Base-by-base conservation (phyloP, 2,797 vertebrate genomes). In the Chaetodon trifasciatus region DNA sequence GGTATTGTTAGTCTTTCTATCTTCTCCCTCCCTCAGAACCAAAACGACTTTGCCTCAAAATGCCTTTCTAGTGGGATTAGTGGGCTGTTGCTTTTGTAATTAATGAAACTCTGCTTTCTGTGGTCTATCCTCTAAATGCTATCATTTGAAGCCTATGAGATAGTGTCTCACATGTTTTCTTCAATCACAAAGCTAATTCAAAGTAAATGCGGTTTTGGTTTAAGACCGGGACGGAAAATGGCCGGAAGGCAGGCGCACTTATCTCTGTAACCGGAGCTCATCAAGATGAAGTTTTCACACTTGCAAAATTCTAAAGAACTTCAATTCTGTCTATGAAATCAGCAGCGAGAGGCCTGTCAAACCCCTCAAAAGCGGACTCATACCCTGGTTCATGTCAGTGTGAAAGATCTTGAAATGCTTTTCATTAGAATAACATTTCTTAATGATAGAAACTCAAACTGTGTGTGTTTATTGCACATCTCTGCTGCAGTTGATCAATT, bases 1-100 rank as follows among this genome's bases (percentile, higher is more conserved):
- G 96, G 96, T 96, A 97, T 97, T 98, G 97, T 98, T 96, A 96
- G 95, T 95, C 96, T 96, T 96, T 95, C 96, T 97, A 95, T 97
- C 95, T 96, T 95, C 96, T 86, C 77, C 75, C 63, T 81, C 79
- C 87, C 84, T 92, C 86, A 86, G 91, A 91, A 94, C 95, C 95
- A 94, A 95, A 95, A 85, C 56, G 96, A 96, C 95, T 95, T 78
- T 92, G 94, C 95, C 96, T 95, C 95, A 94, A 96, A 96, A 96
- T 95, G 96, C 95, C 95, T 96, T 97, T 97, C 95, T 95, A 91
- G 94, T 96, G 94, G 96, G 97, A 98, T 98, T 97, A 97, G 95
- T 89, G 63, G 76, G 94, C 96, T 95, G 93, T 94, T 95, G 95
- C 96, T 97, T 97, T 97, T 97, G 97, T 97, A 97, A 98, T 98